Conservation (phyloP, 1,140 invertebrate species). For the Trissolcus basalis region DNA sequence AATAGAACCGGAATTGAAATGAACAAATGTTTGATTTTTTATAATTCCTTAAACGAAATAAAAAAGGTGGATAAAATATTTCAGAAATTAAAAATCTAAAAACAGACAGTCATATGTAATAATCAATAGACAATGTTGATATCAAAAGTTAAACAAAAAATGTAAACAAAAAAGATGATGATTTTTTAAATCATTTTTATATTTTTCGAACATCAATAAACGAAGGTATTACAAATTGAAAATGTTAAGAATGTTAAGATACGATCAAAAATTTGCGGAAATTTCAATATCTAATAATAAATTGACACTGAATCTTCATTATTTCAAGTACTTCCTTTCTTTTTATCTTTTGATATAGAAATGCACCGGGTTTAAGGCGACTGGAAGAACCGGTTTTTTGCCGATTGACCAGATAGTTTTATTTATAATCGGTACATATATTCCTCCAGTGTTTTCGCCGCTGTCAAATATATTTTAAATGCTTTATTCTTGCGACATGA, state of each 20-base stretch:
- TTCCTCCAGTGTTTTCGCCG: constrained; percentile 31
- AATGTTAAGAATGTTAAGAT: no score
- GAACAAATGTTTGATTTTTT: no score
- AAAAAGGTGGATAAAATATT: no score
- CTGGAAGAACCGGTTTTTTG: constrained; percentile 55
- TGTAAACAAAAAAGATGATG: no score
- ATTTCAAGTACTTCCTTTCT: constrained; percentile 18
- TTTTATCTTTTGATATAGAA: constrained; percentile 43
- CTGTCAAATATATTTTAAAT: constrained; percentile 46
- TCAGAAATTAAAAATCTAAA: no score
- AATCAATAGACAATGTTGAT: no score
- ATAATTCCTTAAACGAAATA: no score
- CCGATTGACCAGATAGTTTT: constrained; percentile 48
- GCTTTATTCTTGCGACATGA: not conserved
- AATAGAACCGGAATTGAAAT: not conserved
- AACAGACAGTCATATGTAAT: no score
- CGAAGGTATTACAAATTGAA: no score
- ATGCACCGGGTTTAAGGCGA: constrained; percentile 43
- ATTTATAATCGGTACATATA: constrained; percentile 42
- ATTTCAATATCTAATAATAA: not conserved
- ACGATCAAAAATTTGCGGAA: no score
- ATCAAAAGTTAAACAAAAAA: no score
- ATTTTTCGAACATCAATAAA: no score
- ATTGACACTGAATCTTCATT: constrained; percentile 24
- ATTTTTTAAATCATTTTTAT: not conserved